Evolutionary conservation across 2,888 invertebrate species (phyloP), one percentile per base, ranked within the genome.

Genomic region (Pegoplata infirma): DNA sequence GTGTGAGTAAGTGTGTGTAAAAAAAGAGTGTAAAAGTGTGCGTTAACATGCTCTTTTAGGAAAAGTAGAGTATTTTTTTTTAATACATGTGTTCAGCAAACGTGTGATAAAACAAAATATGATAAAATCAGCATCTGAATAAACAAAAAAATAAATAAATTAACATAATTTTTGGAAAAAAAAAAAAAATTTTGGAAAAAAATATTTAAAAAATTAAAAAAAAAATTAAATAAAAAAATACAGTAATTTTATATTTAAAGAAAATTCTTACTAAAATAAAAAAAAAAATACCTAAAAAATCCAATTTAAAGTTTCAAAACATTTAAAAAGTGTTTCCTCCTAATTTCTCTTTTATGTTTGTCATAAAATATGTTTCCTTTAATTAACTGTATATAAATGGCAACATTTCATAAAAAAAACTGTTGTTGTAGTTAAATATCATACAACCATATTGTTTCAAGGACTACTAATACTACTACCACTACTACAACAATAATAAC

Each of bases 371-470:
- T 66, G 32, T 63, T 47, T 55, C 23, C 23, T 12, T 74, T 66
- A 74, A 67, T 59, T 74, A 67, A 67, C 59, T 32, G 32, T 46
- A 23, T 23, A 49, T 68, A 56, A 55, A 56, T 28, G 21, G 5
- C n/a, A 40, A 40, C 55, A 68, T 55, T 68, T 61, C 25, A 28
- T 36, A 28, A 53, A n/a, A n/a, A n/a, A n/a, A 44, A 5, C 40
- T 40, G 51, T 28, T 58, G 10, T 6, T 47, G n/a, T 23, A 16
- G n/a, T n/a, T n/a, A n/a, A n/a, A n/a, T n/a, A n/a, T n/a, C 28
- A 19, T 66, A 10, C 49, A 3, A 71, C 47, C 79, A 75, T 72
- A 75, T 72, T 75, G 71, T 75, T 75, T 79, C 79, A 79, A 79
- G 79, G 79, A 79, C 71, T 69, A 40, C 5, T 66, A n/a, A n/a